Percentiles rank a stretch among this genome's conserved stretches.
Evolutionary conservation across 1,140 invertebrate genomes (phyloP).

Genomic region (Cyclina sinensis): DNA sequence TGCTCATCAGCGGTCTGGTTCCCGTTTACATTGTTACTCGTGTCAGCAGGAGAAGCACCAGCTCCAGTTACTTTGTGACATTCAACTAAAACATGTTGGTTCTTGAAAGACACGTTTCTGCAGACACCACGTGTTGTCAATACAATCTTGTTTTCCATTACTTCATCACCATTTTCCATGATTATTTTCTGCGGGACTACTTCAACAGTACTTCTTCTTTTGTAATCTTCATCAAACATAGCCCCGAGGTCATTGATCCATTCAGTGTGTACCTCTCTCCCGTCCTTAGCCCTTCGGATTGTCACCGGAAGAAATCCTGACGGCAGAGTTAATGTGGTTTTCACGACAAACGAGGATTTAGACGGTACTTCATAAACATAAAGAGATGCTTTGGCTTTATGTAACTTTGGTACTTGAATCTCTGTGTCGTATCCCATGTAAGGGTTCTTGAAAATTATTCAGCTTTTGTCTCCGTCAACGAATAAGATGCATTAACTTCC

Average conservation of each 20-base stretch:
- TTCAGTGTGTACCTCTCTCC: constrained; percentile 26
- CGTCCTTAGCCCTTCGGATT: constrained; percentile 39
- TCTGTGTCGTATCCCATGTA: constrained; percentile 61
- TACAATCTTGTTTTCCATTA: background rate
- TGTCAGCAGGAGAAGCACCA: background rate
- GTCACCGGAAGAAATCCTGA: constrained; percentile 22
- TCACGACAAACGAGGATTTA: constrained; percentile 41
- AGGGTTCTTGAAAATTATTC: constrained; percentile 46
- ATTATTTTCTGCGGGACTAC: background rate
- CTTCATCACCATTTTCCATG: background rate
- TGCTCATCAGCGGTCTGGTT: background rate
- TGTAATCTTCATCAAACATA: constrained; percentile 42
- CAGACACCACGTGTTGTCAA: constrained; percentile 58
- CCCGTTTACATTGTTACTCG: background rate
- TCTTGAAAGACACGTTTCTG: constrained; percentile 49
- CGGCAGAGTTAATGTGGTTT: constrained; percentile 50
- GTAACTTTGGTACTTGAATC: constrained; percentile 37
- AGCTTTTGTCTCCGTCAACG: constrained; percentile 59
- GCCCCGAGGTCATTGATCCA: constrained; percentile 29
- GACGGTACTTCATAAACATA: constrained; percentile 44
- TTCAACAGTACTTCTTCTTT: constrained; percentile 5
- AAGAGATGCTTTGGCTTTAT: constrained; percentile 48
- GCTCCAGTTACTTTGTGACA: background rate
- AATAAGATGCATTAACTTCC: constrained; percentile 17
- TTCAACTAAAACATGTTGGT: constrained; percentile 63